Conservation (phyloP, 2,797 vertebrate species). For the Chrosomus eos region DNA sequence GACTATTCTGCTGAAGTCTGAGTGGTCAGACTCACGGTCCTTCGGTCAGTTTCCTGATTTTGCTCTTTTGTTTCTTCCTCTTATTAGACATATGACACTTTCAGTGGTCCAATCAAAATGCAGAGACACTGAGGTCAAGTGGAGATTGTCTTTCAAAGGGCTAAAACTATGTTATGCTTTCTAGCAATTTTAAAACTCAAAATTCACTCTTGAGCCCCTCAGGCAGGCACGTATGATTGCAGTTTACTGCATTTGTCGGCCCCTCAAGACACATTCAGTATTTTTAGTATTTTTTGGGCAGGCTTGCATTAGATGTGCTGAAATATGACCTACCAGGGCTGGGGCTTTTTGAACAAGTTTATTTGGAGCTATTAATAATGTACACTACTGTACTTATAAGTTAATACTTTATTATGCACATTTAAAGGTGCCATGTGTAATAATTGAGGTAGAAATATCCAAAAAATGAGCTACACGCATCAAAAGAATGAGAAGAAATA, state of each 20-base stretch:
- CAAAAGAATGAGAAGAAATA: too few species aligned
- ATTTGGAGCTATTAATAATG: background rate
- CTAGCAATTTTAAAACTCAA: background rate
- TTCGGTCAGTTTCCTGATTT: constrained; percentile 9
- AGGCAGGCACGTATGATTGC: constrained; percentile 17
- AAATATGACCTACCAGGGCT: background rate
- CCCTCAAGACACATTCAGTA: constrained; percentile 1
- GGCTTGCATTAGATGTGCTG: background rate
- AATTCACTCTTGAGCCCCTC: background rate
- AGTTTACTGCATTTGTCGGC: background rate
- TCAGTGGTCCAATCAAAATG: constrained; percentile 3
- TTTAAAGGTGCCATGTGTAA: too few species aligned
- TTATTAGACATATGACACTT: constrained; percentile 3
- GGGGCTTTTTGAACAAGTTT: background rate
- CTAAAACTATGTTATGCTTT: background rate
- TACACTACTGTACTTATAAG: background rate
- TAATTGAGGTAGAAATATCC: too few species aligned
- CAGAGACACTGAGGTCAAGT: constrained; percentile 15
- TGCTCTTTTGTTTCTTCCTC: background rate
- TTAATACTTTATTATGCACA: background rate
- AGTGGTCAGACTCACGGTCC: background rate
- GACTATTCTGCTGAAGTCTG: background rate
- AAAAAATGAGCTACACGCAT: too few species aligned
- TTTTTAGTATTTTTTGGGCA: background rate
- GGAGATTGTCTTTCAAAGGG: background rate